Conservation (phyloP, 2,113 vertebrate genomes). For the Regulus satrapa region DNA sequence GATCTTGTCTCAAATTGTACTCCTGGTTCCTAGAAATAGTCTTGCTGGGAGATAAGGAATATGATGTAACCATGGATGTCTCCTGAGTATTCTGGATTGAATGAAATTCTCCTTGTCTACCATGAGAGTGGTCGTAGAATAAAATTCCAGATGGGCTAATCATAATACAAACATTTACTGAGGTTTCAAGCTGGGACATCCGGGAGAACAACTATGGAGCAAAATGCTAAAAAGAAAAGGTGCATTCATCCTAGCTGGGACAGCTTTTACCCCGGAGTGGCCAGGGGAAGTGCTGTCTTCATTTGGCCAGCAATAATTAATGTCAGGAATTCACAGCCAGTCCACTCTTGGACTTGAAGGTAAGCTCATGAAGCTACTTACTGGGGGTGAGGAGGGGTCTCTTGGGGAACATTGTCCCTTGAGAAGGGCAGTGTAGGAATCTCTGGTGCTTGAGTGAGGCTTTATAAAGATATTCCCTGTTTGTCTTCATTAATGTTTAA, state of each 20-base stretch:
- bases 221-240: neutral
- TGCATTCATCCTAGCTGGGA: neutral
- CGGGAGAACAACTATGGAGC: neutral
- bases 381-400: neutral
- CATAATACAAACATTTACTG: neutral
- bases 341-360: neutral
- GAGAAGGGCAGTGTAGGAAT: neutral
- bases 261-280: neutral
- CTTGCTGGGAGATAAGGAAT: constrained; percentile 33
- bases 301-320: neutral
- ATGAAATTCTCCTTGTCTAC: neutral
- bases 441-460: neutral
- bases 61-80: neutral
- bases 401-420: neutral
- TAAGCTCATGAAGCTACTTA: neutral
- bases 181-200: neutral
- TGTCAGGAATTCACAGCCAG: neutral
- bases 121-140: neutral
- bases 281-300: neutral
- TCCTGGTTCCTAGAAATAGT: constrained; percentile 32
- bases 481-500: neutral
- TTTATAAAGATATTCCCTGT: neutral
- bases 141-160: constrained; percentile 11
- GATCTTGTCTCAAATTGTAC: neutral
- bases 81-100: constrained; percentile 27